Conservation (phyloP, 2,797 vertebrate genomes). For the Gobio occitaniae region DNA sequence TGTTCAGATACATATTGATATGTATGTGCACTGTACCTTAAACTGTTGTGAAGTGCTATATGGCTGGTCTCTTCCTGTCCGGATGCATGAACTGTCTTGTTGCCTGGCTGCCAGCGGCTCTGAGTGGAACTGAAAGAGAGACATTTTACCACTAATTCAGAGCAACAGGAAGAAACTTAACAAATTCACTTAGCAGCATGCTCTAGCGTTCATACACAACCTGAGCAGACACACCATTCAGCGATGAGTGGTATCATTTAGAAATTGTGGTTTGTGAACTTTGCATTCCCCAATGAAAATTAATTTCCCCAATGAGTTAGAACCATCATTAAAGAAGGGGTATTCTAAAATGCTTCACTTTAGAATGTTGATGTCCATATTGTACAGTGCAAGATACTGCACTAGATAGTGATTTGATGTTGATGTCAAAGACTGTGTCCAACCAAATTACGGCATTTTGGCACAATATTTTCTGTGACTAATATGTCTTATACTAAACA, state of each 20-base stretch:
- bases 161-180: conserved; percentile 63
- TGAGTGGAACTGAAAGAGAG: conserved; percentile 62
- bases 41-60: conserved; percentile 6
- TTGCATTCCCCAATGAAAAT: not conserved
- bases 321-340: not conserved
- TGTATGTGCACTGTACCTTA: conserved; percentile 37
- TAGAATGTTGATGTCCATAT: not conserved
- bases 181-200: conserved; percentile 18
- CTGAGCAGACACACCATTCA: not conserved
- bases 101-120: not conserved
- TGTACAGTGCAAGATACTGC: not conserved
- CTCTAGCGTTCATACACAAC: not conserved
- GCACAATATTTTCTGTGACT: no score
- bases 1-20: not conserved
- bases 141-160: conserved; percentile 63
- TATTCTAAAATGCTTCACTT: not conserved
- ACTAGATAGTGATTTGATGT: not conserved
- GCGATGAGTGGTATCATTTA: not conserved
- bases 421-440: not conserved
- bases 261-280: not conserved
- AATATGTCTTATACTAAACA: no score
- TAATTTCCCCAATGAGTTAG: not conserved
- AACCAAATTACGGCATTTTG: no score
- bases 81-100: not conserved
- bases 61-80: conserved; percentile 20